phyloP scores from a whole-genome alignment of 2,888 invertebrate genomes.

The Troilus luridus region DNA sequence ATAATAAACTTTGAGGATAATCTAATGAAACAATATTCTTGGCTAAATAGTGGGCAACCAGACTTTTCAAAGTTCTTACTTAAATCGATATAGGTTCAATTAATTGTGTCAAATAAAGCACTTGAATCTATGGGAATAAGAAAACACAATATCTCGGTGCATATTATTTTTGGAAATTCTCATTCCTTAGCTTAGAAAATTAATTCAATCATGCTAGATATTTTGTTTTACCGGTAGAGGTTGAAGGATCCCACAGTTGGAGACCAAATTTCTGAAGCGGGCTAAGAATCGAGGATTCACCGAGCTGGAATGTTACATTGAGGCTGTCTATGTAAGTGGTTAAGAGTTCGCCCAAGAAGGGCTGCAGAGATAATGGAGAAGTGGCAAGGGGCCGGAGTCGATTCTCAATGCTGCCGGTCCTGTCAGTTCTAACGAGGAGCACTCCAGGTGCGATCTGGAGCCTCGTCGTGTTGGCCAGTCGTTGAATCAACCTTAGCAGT shows the following conservation, averaged over 20 bases:
- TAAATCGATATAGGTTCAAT: too few relatives aligned
- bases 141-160: too few relatives aligned
- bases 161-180: too few relatives aligned
- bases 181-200: too few relatives aligned
- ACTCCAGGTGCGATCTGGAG: slow-evolving; percentile 62
- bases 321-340: slow-evolving; percentile 62
- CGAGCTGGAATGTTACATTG: slow-evolving; percentile 63
- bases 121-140: too few relatives aligned
- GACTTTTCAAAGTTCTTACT: too few relatives aligned
- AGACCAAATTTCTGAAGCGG: slow-evolving; percentile 35
- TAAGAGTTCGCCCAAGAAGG: slow-evolving; percentile 59
- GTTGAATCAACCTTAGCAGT: slow-evolving; percentile 61
- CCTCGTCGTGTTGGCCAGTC: slow-evolving; percentile 60
- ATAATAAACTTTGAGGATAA: too few relatives aligned
- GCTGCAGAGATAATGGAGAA: slow-evolving; percentile 44
- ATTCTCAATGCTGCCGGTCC: slow-evolving; percentile 49
- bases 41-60: too few relatives aligned
- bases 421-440: slow-evolving; percentile 60
- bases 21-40: too few relatives aligned
- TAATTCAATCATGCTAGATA: not conserved
- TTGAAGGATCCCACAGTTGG: slow-evolving; percentile 50
- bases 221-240: not conserved
- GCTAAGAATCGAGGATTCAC: slow-evolving; percentile 59
- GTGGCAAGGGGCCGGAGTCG: slow-evolving; percentile 49
- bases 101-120: too few relatives aligned